Evolutionary conservation across 2,797 vertebrate species (phyloP).

Genomic region (Eurystomus glaucurus): DNA sequence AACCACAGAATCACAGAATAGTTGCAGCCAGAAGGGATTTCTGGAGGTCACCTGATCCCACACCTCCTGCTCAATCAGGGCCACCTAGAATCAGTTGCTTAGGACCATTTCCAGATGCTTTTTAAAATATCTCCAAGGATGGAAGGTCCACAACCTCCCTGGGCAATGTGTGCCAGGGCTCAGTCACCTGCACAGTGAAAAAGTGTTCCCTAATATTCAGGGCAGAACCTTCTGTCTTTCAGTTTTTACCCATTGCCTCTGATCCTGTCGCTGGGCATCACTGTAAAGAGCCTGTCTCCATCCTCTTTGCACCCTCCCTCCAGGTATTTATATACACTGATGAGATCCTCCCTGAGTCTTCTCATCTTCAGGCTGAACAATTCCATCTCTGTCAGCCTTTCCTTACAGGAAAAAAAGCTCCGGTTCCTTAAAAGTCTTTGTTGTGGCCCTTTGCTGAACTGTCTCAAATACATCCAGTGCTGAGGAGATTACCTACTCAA

Average conservation of each 20-base stretch:
- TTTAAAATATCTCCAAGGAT: background rate
- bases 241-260: too few species aligned
- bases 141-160: background rate
- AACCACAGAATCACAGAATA: background rate
- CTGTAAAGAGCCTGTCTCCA: too few species aligned
- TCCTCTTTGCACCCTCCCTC: too few species aligned
- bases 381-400: background rate
- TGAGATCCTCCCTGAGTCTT: too few species aligned
- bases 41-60: background rate
- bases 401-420: background rate
- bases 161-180: background rate
- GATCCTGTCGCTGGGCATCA: too few species aligned
- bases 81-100: fast-evolving
- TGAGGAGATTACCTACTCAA: background rate
- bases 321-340: too few species aligned
- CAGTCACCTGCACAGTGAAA: too few species aligned
- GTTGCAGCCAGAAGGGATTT: background rate
- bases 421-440: background rate
- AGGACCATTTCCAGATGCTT: background rate
- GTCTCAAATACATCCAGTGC: background rate
- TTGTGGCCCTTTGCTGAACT: background rate
- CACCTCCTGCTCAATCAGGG: background rate
- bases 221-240: too few species aligned
- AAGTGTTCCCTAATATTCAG: too few species aligned
- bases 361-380: background rate